Percentiles rank a stretch among this genome's conserved stretches.
Conservation (phyloP, 2,113 vertebrate species). For the Silurus asotus region DNA sequence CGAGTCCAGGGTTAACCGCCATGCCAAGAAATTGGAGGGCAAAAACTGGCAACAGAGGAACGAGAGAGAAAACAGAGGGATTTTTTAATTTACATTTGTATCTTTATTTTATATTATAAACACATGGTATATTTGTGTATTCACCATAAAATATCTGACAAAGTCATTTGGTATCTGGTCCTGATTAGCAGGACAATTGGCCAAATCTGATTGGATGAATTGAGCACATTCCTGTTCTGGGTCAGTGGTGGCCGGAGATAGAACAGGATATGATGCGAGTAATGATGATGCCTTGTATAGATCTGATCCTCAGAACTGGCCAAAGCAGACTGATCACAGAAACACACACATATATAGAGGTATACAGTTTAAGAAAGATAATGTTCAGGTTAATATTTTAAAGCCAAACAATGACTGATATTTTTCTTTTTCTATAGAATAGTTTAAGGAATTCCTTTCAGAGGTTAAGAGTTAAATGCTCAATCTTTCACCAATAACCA, state of each 20-base stretch:
- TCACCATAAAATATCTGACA: neutral
- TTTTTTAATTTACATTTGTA: too few species aligned
- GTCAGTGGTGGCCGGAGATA: constrained; percentile 33
- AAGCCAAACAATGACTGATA: neutral
- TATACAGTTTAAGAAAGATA: neutral
- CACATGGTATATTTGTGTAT: too few species aligned
- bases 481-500: too few species aligned
- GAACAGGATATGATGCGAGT: constrained; percentile 20
- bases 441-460: neutral
- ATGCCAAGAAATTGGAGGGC: neutral
- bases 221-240: constrained; percentile 30
- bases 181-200: constrained; percentile 38
- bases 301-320: constrained; percentile 16
- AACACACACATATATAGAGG: neutral
- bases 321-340: neutral
- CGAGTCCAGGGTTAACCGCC: too few species aligned
- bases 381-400: neutral
- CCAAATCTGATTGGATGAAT: constrained; percentile 38
- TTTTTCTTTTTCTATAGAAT: neutral
- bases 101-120: neutral
- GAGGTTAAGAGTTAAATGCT: neutral
- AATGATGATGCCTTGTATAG: constrained; percentile 38
- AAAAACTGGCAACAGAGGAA: neutral
- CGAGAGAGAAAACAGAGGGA: neutral
- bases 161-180: constrained; percentile 24